phyloP scores from a whole-genome alignment of 1,140 invertebrate species.

The Orius laevigatus region DNA sequence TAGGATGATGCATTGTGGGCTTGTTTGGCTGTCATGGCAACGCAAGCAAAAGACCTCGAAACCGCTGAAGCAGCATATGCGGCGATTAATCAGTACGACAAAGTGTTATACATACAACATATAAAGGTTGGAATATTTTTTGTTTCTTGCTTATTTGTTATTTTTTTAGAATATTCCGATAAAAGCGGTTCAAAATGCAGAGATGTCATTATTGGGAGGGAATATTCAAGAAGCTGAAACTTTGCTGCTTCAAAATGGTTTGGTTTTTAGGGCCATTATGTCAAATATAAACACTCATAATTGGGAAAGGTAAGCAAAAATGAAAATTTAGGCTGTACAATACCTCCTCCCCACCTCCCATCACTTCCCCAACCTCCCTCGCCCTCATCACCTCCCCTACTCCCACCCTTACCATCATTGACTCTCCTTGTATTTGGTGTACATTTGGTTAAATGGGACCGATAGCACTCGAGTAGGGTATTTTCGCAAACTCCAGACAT shows the following conservation, averaged over 20 bases:
- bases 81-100: conserved; percentile 77
- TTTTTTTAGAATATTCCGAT: conserved; percentile 31
- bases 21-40: conserved; percentile 71
- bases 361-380: too few species aligned
- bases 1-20: conserved; percentile 77
- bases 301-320: conserved; percentile 62
- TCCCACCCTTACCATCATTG: too few species aligned
- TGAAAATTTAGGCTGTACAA: too few species aligned
- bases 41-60: conserved; percentile 56
- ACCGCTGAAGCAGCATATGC: conserved; percentile 87
- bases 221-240: conserved; percentile 65
- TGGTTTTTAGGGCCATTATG: conserved; percentile 58
- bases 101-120: conserved; percentile 77
- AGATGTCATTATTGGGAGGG: conserved; percentile 63
- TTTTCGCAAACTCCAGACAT: too few species aligned
- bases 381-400: too few species aligned
- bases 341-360: too few species aligned
- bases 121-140: conserved; percentile 43
- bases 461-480: too few species aligned
- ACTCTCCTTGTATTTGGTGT: too few species aligned
- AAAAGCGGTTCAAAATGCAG: conserved; percentile 50
- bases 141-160: background rate
- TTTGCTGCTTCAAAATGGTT: conserved; percentile 60
- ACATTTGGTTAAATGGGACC: too few species aligned
- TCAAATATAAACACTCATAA: conserved; percentile 68